Evolutionary conservation across 2,888 invertebrate genomes (phyloP).

Genomic region (Pardosa pseudoannulata): DNA sequence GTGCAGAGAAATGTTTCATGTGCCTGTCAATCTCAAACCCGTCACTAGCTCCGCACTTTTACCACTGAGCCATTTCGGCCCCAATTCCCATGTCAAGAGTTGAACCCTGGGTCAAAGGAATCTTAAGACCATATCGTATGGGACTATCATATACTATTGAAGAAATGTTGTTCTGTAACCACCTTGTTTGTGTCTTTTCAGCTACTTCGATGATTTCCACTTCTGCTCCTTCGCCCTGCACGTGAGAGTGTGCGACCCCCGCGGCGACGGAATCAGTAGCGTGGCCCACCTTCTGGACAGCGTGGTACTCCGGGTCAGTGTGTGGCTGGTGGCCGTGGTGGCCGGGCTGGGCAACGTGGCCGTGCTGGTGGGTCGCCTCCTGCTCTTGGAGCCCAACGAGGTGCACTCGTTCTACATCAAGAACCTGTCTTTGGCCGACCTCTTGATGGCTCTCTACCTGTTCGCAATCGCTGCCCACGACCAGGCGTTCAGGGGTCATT

Average conservation of each 20-base stretch:
- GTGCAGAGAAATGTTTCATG: too few relatives aligned
- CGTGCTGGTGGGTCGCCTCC: slow-evolving; percentile 81
- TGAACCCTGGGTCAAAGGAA: too few relatives aligned
- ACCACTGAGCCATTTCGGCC: too few relatives aligned
- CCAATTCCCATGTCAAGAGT: too few relatives aligned
- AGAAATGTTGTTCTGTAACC: too few relatives aligned
- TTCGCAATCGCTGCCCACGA: slow-evolving; percentile 82
- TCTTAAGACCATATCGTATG: too few relatives aligned
- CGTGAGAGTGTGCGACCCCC: slow-evolving; percentile 81
- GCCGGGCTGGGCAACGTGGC: slow-evolving; percentile 82
- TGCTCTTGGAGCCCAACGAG: slow-evolving; percentile 81
- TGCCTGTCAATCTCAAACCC: too few relatives aligned
- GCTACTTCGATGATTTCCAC: slow-evolving; percentile 82
- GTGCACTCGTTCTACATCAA: slow-evolving; percentile 82
- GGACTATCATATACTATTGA: too few relatives aligned
- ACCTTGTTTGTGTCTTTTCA: too few relatives aligned
- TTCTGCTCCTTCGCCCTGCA: slow-evolving; percentile 81
- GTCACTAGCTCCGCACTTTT: too few relatives aligned
- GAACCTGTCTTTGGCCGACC: slow-evolving; percentile 82
- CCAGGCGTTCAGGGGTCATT: slow-evolving; percentile 80
- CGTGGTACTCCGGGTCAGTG: slow-evolving; percentile 79
- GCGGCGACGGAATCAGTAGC: slow-evolving; percentile 82
- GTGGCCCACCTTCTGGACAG: slow-evolving; percentile 81
- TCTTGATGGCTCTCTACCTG: slow-evolving; percentile 83
- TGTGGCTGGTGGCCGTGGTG: slow-evolving; percentile 82